Percentiles rank a stretch among this genome's conserved stretches.
Conservation (phyloP, 2,888 invertebrate species). For the Xanthia icteritia region DNA sequence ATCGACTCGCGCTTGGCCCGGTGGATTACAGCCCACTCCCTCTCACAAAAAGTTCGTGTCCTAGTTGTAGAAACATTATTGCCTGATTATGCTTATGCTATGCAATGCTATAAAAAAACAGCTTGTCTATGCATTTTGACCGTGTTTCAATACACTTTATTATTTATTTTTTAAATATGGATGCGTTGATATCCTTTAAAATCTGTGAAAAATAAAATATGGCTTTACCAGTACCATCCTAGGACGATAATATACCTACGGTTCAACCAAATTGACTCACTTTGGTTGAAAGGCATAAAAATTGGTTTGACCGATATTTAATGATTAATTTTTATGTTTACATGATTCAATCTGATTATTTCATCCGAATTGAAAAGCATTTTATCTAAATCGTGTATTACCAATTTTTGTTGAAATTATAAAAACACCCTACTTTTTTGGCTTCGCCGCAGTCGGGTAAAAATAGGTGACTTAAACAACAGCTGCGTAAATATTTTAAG, state of each 20-base stretch:
- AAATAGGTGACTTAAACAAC: neutral
- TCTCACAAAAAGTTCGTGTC: too few species aligned
- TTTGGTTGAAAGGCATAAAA: constrained; percentile 2
- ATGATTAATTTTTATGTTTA: neutral
- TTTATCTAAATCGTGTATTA: neutral
- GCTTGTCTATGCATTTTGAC: too few species aligned
- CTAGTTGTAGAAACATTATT: too few species aligned
- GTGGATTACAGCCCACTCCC: too few species aligned
- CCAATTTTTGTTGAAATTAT: neutral
- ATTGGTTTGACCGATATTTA: neutral
- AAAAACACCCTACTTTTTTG: too few species aligned
- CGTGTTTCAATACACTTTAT: too few species aligned
- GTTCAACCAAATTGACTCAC: neutral
- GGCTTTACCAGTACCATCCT: neutral
- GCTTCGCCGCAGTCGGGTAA: too few species aligned
- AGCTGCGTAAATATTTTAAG: constrained; percentile 27
- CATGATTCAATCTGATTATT: neutral
- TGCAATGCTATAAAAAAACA: too few species aligned
- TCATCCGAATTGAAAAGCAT: neutral
- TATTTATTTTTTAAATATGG: too few species aligned
- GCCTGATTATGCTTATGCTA: too few species aligned
- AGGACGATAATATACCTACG: neutral
- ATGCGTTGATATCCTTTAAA: too few species aligned
- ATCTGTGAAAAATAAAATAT: neutral
- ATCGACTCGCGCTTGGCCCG: too few species aligned